Evolutionary conservation across 2,888 invertebrate species (phyloP), one percentile per base, ranked within the genome.

Genomic region (Chloromyia formosa): DNA sequence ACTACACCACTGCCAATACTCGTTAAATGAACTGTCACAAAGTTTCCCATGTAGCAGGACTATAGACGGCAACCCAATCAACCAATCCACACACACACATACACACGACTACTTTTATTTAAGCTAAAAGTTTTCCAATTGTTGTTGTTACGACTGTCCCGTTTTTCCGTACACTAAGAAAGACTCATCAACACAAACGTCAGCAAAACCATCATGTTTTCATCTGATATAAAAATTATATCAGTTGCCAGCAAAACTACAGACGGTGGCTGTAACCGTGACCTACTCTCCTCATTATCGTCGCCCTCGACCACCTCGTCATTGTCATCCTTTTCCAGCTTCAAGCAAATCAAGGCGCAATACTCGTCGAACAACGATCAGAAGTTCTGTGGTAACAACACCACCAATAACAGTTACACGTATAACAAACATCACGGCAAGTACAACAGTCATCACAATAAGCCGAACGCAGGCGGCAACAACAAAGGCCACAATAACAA

Each of bases 211-310:
- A 35, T 35, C 27, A 73, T 73, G 73, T 73, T 61, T 61, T 61
- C 73, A 18, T 49, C 73, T 61, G 73, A 73, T 58, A 49, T 73
- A 49, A 73, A 73, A 73, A 73, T 73, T 73, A 60, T 73, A 60
- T 61, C 73, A 73, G 73, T 73, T 73, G 61, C 23, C 27, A 73
- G 56, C 53, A 72, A 54, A 53, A 73, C 61, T 61, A 58, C 42
- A 9, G 45, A 61, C 16, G 61, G 42, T 14, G 49, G 61, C 73
- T 56, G 71, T 58, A 18, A 58, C 20, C 49, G 60, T 60, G 60
- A 60, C 10, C 5, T 35, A 12, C 16, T 53, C 14, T 68, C 68
- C 9, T 73, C 73, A 60, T 23, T 60, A 45, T 22, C 60, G 22
- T 49, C 68, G n/a, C 12, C 68, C 10, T 49, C 68, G 20, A 1